Evolutionary conservation across 2,888 invertebrate species (phyloP), one percentile per base, ranked within the genome.

Genomic region (Lydus trimaculatus): DNA sequence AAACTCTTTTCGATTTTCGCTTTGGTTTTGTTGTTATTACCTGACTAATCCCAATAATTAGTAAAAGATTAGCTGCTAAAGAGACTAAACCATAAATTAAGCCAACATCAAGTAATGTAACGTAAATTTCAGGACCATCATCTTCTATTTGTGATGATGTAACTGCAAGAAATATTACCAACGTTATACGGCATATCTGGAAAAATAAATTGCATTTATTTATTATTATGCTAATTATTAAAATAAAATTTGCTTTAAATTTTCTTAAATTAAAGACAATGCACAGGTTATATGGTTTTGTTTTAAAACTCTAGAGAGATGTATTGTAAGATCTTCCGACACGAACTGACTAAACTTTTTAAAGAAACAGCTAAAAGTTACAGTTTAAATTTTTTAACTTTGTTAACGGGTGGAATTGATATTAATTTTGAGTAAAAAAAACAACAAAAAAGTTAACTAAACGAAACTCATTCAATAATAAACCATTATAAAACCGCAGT

Each of bases 11-110:
- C n/a, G n/a, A n/a, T n/a, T n/a, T n/a, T n/a, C n/a, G n/a, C n/a
- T n/a, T 28, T 28, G 2, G 28, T 4, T 28, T 28, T 28, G 4
- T 28, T 28, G 28, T 28, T 31, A 9, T 36, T 36, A 66, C 66
- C 31, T 66, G 60, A n/a, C 28, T 61, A 20, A 66, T 61, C 23
- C 66, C 66, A 5, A 62, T 31, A n/a, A 66, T 31, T 20, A 62
- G 7, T 7, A 61, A n/a, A 28, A 61, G 62, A 52, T 66, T 25
- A 28, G 58, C 39, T 17, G 28, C 52, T 56, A 66, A 17, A 31
- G 66, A 63, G 11, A 66, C 15, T 15, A 66, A 63, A 17, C 13
- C 25, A 23, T 66, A 66, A 4, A 36, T 20, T 43, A 66, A 36
- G 0, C 33, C 36, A 5, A 48, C 11, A 39, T 33, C 31, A 31